Evolutionary conservation across 2,113 vertebrate species (phyloP), one percentile per base, ranked within the genome.

Genomic region (Perccottus glenii): DNA sequence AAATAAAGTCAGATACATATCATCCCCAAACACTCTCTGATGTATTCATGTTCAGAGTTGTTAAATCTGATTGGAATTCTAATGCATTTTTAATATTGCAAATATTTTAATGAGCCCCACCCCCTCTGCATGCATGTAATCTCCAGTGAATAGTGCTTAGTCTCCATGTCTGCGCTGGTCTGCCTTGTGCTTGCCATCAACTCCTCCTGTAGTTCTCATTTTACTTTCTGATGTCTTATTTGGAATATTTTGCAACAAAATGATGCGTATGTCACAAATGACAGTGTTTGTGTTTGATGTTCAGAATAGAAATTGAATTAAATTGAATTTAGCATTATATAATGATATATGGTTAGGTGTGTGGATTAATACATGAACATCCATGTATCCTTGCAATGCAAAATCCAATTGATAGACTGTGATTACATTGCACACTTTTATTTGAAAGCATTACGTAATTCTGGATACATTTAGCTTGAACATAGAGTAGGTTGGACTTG

Each of bases 61-160:
- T 84, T 87, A 76, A 79, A 77, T 84, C 76, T 68, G 66, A 85
- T n/a, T 62, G 60, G 51, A 64, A 77, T 75, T 73, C 67, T 81
- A 74, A 85, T 87, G 83, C 76, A 87, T 88, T 84, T 89, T 88
- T 87, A 82, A 87, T 87, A 78, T 84, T 89, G 74, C 74, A 75
- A 82, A 85, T 85, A 79, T 82, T 87, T 82, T 86, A 87, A 88
- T 81, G 78, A 84, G 77, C 73, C 76, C 77, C 55, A 47, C 79
- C 78, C 83, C 78, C 66, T 51, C 65, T 51, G 49, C 36, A 27
- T 48, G 42, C 80, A 43, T 81, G 81, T 87, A 84, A 70, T 87
- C 80, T 88, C 83, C 53, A 76, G 82, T 84, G 82, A 77, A 47
- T 66, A 38, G 71, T 78, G 70, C 80, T 86, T 80, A 69, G 69